Conservation (phyloP, 2,113 vertebrate genomes). For the Xenopus laevis region DNA sequence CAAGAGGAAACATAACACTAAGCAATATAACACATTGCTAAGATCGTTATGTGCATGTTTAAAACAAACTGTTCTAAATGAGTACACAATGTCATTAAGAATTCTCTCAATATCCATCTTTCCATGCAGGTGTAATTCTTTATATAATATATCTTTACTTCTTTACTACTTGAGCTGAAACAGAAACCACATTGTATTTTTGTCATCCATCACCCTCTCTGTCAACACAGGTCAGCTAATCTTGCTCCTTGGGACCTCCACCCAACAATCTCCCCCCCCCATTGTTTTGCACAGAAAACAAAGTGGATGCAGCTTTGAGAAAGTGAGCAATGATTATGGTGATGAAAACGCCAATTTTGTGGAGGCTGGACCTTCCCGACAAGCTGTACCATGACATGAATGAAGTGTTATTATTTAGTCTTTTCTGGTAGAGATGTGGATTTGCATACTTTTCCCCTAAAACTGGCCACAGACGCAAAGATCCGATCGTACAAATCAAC, state of each 20-base stretch:
- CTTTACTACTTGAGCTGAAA: constrained; percentile 27
- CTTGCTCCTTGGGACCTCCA: constrained; percentile 56
- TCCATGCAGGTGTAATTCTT: constrained; percentile 43
- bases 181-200: constrained; percentile 48
- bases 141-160: background rate
- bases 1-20: too few relatives aligned
- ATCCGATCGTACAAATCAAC: too few relatives aligned
- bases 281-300: background rate
- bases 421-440: constrained; percentile 47
- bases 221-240: constrained; percentile 63
- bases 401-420: constrained; percentile 19
- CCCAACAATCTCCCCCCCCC: constrained; percentile 44
- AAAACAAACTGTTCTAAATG: background rate
- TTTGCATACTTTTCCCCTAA: constrained; percentile 27
- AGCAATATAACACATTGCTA: too few relatives aligned
- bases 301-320: constrained; percentile 20
- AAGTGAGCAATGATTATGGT: constrained; percentile 41
- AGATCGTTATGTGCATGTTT: background rate
- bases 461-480: too few relatives aligned
- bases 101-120: background rate
- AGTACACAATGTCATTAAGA: background rate
- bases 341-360: constrained; percentile 32
- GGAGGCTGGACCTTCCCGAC: constrained; percentile 16
- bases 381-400: constrained; percentile 45
- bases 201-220: constrained; percentile 64